Base-by-base conservation (phyloP, 2,797 vertebrate species). In the Phylloscopus collybita region DNA sequence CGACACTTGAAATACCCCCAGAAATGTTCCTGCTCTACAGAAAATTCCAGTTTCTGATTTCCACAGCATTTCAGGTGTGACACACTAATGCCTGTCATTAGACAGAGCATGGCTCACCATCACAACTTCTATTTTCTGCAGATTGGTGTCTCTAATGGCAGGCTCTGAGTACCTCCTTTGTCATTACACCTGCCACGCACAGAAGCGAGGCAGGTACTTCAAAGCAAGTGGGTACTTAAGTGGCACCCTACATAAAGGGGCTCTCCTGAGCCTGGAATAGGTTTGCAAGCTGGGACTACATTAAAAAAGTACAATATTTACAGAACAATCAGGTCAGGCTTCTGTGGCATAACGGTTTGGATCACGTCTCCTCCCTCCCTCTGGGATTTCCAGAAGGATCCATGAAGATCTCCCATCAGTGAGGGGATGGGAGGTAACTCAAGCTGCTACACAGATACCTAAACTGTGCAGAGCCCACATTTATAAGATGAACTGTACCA, bases 41-140 rank as follows among this genome's bases (percentile, higher is more conserved):
- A 57, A 87, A 65, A 64, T 54, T 70, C 88, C 72, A 20, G 42
- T 69, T 90, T 88, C 66, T 86, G 78, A 81, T 89, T 91, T 75
- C 66, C 67, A 80, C 34, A 20, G 29, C 8, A 34, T 78, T 62
- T 65, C 84, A 92, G 70, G 50, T 76, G 47, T 66, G 81, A 90
- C 80, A 86, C 62, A 9, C 30, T 80, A 61, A 84, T 30, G 26
- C 49, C 62, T 76, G 88, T 83, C 59, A 72, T 87, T 83, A 30
- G 7, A 5, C 17, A 53, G 30, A 87, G 34, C n/a, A 6, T 2
- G 34, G 32, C 64, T 80, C 67, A 71, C 65, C 25, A 14, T 9
- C 42, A 51, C 72, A 38, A n/a, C 9, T 44, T 38, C 0, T 4
- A 40, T 90, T 81, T 88, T 54, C 32, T 10, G 1, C 26, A 49